Base-by-base conservation (phyloP, 2,113 vertebrate species). In the Hiodon tergisus region DNA sequence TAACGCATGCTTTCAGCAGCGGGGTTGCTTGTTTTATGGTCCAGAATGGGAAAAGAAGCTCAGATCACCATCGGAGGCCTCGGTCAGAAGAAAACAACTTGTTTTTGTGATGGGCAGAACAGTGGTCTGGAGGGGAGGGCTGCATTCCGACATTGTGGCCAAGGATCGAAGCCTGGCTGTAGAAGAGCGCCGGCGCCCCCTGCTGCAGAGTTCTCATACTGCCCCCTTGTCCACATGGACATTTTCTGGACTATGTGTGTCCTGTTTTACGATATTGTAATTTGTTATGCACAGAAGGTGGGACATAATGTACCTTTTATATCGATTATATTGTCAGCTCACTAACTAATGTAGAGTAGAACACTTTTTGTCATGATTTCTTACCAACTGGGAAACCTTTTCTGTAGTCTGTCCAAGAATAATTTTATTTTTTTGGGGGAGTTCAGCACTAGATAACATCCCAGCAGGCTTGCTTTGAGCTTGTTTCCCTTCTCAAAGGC, bases 201-300 rank as follows among this genome's bases (percentile, higher is more conserved):
- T 89, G 83, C 78, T 84, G 87, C 46, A 67, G 62, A 53, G 8
- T 60, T 53, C 10, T 11, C 59, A 58, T 78, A 82, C 54, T 81
- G 50, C 82, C 71, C 5, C 51, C 8, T 58, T 8, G 13, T 0
- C 51, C 72, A 73, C 3, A 8, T 3, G 11, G 31, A 31, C 31
- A 31, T 6, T 69, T 17, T 53, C 16, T 53, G 14, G 6, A 54
- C 5, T 16, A 14, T 0, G 7, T 16, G 16, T 50, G n/a, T 54
- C 14, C 51, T 50, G 14, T 10, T 31, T 31, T 31, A 2, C 31
- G 48, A 51, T 69, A 51, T 69, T 51, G n/a, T 4, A 13, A 50
- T 67, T 48, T 67, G 50, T 50, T 67, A 31, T 31, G 31, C 31
- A 31, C 31, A 31, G 31, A 31, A 31, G 31, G 31, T 31, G 31